These are phyloP conservation scores for Pseudomyrmex gracilis DNA, from an alignment of 1,140 invertebrate genomes.

Conservation along the genomic window DNA sequence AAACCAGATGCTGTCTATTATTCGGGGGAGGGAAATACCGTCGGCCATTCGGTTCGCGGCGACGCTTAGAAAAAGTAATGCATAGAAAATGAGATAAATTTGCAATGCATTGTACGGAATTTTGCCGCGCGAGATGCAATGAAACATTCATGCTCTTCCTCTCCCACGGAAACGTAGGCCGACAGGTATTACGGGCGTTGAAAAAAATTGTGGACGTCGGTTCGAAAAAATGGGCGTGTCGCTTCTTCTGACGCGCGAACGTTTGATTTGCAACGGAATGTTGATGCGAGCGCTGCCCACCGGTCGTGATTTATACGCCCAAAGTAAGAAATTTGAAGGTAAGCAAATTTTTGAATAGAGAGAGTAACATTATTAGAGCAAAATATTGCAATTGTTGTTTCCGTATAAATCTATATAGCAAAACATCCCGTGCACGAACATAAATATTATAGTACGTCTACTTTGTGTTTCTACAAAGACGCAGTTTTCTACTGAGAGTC, in stretches of 20 bases:
- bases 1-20: slow-evolving; percentile 49
- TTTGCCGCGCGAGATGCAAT: slow-evolving; percentile 55
- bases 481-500: too few relatives aligned
- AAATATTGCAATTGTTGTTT: slow-evolving; percentile 9
- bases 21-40: slow-evolving; percentile 30
- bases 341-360: not conserved
- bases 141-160: slow-evolving; percentile 57
- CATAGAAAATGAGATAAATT: slow-evolving; percentile 63
- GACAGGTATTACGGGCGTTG: slow-evolving; percentile 23
- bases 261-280: slow-evolving; percentile 34
- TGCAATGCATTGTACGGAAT: slow-evolving; percentile 60
- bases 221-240: slow-evolving; percentile 44
- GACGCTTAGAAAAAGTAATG: slow-evolving; percentile 62
- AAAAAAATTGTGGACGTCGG: slow-evolving; percentile 42
- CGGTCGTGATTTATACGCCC: slow-evolving; percentile 7
- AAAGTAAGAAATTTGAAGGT: slow-evolving; percentile 17
- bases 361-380: not conserved
- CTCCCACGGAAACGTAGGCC: slow-evolving; percentile 12
- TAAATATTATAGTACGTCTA: too few relatives aligned
- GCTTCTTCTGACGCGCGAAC: slow-evolving; percentile 30
- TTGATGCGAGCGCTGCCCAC: not conserved
- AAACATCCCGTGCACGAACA: too few relatives aligned
- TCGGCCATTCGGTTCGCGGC: slow-evolving; percentile 41
- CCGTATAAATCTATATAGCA: not conserved
- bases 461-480: not conserved